These are phyloP conservation scores for Clivina fossor DNA, from an alignment of 2,888 invertebrate genomes.

Conservation along the genomic window DNA sequence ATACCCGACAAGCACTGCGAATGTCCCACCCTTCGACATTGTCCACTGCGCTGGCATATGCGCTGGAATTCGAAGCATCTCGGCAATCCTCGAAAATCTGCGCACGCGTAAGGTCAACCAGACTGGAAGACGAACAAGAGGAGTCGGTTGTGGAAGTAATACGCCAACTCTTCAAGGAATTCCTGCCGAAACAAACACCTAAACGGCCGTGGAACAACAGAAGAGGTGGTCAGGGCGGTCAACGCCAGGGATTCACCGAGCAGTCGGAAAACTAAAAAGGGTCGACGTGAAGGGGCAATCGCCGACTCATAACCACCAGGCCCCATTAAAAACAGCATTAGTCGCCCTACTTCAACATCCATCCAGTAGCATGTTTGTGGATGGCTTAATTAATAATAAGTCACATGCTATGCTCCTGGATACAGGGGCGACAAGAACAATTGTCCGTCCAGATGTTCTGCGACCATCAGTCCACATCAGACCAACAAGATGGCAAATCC, in stretches of 20 bases:
- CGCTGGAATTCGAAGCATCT: background rate
- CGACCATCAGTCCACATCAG: background rate
- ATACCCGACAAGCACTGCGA: background rate
- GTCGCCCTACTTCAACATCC: background rate
- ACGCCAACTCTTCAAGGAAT: background rate
- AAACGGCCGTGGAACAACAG: background rate
- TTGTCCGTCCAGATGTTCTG: background rate
- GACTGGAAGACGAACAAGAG: background rate
- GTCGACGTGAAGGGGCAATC: background rate
- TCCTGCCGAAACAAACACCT: background rate
- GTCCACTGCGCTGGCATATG: background rate
- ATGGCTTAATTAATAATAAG: background rate
- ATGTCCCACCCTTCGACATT: background rate
- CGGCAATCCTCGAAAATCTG: background rate
- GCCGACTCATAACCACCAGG: background rate
- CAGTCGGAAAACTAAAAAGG: background rate
- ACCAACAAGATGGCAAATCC: background rate
- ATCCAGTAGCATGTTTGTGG: background rate
- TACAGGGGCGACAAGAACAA: background rate
- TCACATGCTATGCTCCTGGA: background rate
- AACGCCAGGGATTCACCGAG: background rate
- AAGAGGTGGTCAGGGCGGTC: background rate
- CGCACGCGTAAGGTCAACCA: background rate
- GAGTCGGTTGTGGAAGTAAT: background rate
- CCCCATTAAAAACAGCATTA: background rate